Percentiles rank a stretch among this genome's conserved stretches.
Conservation (phyloP, 2,113 vertebrate species). For the Tragelaphus buxtoni region DNA sequence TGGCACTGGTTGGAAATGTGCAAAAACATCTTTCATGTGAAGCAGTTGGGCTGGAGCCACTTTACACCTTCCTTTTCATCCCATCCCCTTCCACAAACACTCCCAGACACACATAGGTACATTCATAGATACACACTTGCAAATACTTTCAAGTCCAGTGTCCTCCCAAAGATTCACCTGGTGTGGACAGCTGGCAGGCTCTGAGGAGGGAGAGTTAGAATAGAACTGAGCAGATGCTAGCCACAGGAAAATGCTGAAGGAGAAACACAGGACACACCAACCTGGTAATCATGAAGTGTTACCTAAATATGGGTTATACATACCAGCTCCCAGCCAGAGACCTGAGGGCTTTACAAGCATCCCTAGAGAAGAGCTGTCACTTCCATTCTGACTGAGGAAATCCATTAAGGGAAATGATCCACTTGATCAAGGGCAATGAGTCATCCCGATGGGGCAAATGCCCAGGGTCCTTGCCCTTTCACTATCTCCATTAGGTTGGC, state of each 20-base stretch:
- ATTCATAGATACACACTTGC: background rate
- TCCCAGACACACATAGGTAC: too few relatives aligned
- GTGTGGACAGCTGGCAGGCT: conserved; percentile 34
- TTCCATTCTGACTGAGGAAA: background rate
- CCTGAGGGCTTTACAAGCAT: background rate
- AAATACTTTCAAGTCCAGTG: background rate
- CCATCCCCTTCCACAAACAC: background rate
- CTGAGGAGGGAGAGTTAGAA: conserved; percentile 30
- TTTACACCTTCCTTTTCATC: background rate
- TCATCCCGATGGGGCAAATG: background rate
- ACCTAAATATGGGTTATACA: background rate
- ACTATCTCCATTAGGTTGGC: background rate
- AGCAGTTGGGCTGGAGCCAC: background rate
- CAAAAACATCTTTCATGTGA: background rate
- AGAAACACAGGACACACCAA: background rate
- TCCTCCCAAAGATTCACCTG: background rate
- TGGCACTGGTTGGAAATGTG: background rate
- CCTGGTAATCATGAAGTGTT: background rate
- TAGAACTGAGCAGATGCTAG: conserved; percentile 45
- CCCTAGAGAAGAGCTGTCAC: background rate
- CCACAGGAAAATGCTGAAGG: background rate
- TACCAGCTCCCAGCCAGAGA: background rate
- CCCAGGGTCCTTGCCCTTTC: background rate
- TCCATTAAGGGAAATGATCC: background rate
- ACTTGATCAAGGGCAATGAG: background rate